A percentile compares a stretch with the other conserved stretches of the same genome.
These are phyloP conservation scores for Wiebesia pumilae DNA, from an alignment of 1,140 invertebrate species.

Conservation along the genomic window DNA sequence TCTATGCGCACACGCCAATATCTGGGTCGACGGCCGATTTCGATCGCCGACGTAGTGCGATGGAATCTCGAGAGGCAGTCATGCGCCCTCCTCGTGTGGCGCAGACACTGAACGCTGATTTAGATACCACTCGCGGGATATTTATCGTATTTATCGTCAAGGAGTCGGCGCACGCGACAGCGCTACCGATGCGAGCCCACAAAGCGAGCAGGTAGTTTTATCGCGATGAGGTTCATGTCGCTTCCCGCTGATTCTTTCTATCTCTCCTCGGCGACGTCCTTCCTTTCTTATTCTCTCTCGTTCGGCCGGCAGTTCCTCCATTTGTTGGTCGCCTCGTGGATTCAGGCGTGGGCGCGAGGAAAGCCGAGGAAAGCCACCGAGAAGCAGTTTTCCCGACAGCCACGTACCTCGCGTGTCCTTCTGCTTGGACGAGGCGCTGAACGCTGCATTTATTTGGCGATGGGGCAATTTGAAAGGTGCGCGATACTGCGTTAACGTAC, in stretches of 20 bases:
- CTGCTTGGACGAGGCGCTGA: too few species aligned
- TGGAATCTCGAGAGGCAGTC: conserved; percentile 9
- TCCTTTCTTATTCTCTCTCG: neutral
- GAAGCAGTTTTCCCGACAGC: neutral
- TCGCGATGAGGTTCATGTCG: conserved; percentile 45
- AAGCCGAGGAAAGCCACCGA: neutral
- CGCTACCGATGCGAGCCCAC: neutral
- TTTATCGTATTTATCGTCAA: conserved; percentile 53
- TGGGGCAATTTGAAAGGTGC: neutral
- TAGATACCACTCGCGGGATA: conserved; percentile 51
- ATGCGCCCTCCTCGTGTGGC: neutral
- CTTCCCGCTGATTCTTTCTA: conserved; percentile 48
- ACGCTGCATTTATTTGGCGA: neutral
- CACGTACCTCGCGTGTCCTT: too few species aligned
- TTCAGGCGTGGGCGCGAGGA: neutral
- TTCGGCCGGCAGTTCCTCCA: neutral
- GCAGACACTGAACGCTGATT: conserved; percentile 46
- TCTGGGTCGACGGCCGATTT: neutral
- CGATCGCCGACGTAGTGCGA: neutral
- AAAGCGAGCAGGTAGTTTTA: conserved; percentile 39
- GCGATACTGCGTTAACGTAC: too few species aligned
- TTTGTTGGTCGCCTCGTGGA: neutral
- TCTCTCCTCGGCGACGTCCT: conserved; percentile 13
- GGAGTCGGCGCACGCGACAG: conserved; percentile 31
- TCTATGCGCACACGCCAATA: too few species aligned